These are phyloP conservation scores for Isichthys henryi DNA, from an alignment of 2,113 vertebrate species.

Conservation along the genomic window DNA sequence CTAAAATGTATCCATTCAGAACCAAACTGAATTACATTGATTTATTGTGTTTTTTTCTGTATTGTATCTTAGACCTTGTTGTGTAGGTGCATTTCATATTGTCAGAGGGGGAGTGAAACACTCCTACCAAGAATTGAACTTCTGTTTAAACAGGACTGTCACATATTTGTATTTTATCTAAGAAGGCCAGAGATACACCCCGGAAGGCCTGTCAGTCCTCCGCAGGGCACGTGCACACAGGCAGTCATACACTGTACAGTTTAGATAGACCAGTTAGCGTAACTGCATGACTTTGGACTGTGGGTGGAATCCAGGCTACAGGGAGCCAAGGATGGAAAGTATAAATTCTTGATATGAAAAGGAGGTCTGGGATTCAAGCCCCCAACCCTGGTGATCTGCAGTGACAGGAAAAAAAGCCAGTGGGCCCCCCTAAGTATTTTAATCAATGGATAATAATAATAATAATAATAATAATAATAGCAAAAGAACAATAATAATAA, in stretches of 20 bases:
- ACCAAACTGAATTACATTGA: background rate
- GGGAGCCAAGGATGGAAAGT: background rate
- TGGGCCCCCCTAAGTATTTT: background rate
- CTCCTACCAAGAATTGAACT: background rate
- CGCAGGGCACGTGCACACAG: background rate
- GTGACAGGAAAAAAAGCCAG: background rate
- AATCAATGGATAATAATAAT: background rate
- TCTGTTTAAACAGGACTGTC: background rate
- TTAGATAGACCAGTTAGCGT: background rate
- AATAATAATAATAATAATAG: constrained; percentile 22
- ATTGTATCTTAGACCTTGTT: background rate
- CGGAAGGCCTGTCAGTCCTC: background rate
- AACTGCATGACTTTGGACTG: background rate
- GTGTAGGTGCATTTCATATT: background rate
- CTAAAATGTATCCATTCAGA: background rate
- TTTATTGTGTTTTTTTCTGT: background rate
- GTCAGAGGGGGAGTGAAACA: background rate
- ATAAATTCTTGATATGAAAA: background rate
- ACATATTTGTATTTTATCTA: background rate
- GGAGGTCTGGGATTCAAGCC: background rate
- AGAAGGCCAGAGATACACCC: background rate
- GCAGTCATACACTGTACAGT: background rate
- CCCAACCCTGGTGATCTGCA: background rate
- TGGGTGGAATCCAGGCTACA: background rate
- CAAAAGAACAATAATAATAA: constrained; percentile 10